A percentile compares a stretch with the other conserved stretches of the same genome.
Evolutionary conservation across 2,113 vertebrate genomes (phyloP).

Genomic region (Dryoscopus gambensis): DNA sequence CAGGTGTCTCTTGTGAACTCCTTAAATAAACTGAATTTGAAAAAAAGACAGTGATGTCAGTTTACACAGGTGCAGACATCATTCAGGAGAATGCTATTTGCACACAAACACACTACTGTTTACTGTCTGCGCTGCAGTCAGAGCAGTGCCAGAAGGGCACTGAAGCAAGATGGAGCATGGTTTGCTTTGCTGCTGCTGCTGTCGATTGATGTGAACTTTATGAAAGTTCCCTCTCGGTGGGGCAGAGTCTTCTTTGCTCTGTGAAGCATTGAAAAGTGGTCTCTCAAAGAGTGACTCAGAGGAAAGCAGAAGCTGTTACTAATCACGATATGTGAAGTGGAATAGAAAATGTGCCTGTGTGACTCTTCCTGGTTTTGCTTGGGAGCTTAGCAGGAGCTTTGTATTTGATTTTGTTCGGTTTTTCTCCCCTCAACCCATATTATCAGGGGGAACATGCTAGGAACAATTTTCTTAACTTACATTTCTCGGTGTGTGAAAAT

Average conservation of each 20-base stretch:
- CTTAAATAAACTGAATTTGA: constrained; percentile 53
- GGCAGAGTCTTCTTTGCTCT: not conserved
- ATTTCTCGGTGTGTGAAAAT: not conserved
- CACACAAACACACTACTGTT: constrained; percentile 64
- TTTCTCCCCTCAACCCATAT: not conserved
- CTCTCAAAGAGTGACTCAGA: not conserved
- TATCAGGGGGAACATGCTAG: not conserved
- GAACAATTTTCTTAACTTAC: not conserved
- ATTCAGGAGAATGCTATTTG: constrained; percentile 68
- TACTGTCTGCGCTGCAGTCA: constrained; percentile 52
- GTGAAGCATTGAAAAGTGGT: not conserved
- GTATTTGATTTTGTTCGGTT: not conserved
- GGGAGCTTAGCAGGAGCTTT: not conserved
- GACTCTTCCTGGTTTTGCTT: not conserved
- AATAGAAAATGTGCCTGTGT: not conserved
- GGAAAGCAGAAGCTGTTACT: not conserved
- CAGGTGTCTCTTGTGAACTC: constrained; percentile 68
- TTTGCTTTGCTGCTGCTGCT: constrained; percentile 47
- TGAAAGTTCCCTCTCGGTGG: not conserved
- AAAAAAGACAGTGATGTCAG: constrained; percentile 55
- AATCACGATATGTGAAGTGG: not conserved
- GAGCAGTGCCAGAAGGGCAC: constrained; percentile 58
- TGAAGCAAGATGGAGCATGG: constrained; percentile 42
- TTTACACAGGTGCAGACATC: constrained; percentile 73
- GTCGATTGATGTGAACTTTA: constrained; percentile 41